Percentiles rank a stretch among this genome's conserved stretches.
Conservation (phyloP, 2,113 vertebrate species). For the Labrus mixtus region DNA sequence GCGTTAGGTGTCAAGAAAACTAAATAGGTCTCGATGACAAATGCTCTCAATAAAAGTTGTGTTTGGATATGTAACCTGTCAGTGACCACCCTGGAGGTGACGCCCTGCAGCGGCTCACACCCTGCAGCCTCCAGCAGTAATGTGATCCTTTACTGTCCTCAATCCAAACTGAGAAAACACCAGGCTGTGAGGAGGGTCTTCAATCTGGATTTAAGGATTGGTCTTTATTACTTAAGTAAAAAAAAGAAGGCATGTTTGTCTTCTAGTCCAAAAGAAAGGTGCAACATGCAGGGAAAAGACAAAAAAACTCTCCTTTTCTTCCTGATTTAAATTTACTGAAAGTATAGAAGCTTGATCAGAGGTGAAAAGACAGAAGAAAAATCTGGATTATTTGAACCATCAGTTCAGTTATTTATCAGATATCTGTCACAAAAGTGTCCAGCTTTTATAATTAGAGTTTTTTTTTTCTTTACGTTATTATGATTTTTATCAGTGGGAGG, state of each 20-base stretch:
- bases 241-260: not conserved
- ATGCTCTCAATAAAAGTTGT: slow-evolving; percentile 6
- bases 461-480: too few species aligned
- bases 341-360: too few species aligned
- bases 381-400: too few species aligned
- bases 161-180: slow-evolving; percentile 14
- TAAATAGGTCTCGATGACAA: not conserved
- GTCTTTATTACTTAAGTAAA: not conserved
- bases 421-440: too few species aligned
- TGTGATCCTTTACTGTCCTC: slow-evolving; percentile 27
- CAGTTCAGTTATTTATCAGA: too few species aligned
- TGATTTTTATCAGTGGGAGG: too few species aligned
- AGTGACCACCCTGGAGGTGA: slow-evolving; percentile 42
- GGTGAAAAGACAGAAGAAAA: too few species aligned
- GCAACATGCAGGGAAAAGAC: too few species aligned
- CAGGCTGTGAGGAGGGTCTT: not conserved
- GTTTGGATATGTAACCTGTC: not conserved
- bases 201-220: not conserved
- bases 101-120: slow-evolving; percentile 59
- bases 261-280: not conserved
- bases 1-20: not conserved
- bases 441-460: too few species aligned
- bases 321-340: too few species aligned
- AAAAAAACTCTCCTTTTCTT: too few species aligned
- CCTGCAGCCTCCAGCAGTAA: slow-evolving; percentile 33